These are phyloP conservation scores for Myodes glareolus DNA, from an alignment of 2,113 vertebrate genomes.

Conservation along the genomic window DNA sequence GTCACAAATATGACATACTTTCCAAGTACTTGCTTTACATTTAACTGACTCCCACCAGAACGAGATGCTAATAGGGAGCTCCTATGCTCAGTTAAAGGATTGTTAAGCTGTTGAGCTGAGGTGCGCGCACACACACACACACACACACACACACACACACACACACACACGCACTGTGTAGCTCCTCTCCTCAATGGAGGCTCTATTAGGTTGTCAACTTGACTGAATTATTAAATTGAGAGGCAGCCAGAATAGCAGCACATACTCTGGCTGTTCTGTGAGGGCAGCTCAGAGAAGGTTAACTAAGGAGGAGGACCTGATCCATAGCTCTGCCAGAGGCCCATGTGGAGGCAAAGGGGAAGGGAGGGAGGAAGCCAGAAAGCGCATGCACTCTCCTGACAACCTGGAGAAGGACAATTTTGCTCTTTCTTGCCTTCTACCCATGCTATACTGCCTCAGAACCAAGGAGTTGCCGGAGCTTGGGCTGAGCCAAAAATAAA, in stretches of 20 bases:
- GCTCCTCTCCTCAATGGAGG: background rate
- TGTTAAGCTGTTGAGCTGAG: background rate
- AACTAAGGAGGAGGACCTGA: background rate
- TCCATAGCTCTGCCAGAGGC: background rate
- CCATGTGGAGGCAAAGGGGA: background rate
- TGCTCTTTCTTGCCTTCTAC: background rate
- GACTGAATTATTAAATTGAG: background rate
- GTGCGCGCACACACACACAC: too few species aligned
- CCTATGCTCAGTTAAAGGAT: too few species aligned
- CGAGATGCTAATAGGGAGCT: background rate
- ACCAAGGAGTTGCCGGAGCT: background rate
- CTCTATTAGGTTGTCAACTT: background rate
- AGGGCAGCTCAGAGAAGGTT: background rate
- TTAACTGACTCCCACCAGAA: background rate
- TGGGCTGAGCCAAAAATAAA: background rate
- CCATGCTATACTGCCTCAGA: too few species aligned
- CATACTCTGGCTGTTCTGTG: background rate
- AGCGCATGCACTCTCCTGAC: too few species aligned
- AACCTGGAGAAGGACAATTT: background rate
- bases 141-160: background rate
- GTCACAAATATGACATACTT: background rate
- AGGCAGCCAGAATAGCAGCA: background rate
- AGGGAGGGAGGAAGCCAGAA: too few species aligned
- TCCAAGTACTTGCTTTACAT: background rate
- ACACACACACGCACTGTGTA: too few species aligned